Evolutionary conservation across 2,888 invertebrate genomes (phyloP), one percentile per base, ranked within the genome.

Genomic region (Sepioteuthis lessoniana): DNA sequence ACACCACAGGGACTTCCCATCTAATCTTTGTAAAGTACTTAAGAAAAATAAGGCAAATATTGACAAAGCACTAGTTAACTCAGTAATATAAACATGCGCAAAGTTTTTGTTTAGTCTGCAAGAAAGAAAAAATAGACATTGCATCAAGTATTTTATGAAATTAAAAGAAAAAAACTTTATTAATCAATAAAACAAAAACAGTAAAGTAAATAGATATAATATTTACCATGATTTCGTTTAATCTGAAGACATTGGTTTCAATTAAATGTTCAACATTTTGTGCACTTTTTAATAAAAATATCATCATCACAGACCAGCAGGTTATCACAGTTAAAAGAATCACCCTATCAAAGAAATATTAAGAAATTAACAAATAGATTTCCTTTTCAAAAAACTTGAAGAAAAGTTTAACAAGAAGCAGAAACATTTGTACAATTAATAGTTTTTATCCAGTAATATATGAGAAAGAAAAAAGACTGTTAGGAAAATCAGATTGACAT

Each of bases 261-360:
- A 96, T 95, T n/a, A 95, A 94, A 19, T 94, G 90, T 94, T 97
- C 97, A 47, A 97, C 94, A n/a, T 95, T 94, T 93, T 96, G 95
- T 10, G 96, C 97, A 50, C 94, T 94, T 19, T 95, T 94, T 31
- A 97, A 94, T 93, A 96, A 95, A n/a, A 95, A 94, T 8, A 95
- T 93, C 95, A 96, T 95, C 60, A 96, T 94, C 16, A 95, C 93
- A 28, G 97, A 97, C 97, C 97, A 97, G 35, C 95, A 95, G 25
- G 96, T 95, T 31, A 96, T 96, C 38, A 97, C 95, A 94, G 95
- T 95, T 94, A 97, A 94, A 90, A 97, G 94, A 94, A 96, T 95
- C 8, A 96, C 96, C 97, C 97, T 97, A 95, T 0, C 94, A 94
- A 94, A 55, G 94, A 94, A 76, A 93, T 91, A 92, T 21, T 37